Evolutionary conservation across 2,797 vertebrate species (phyloP).

Genomic region (Enteromius fasciolatus): DNA sequence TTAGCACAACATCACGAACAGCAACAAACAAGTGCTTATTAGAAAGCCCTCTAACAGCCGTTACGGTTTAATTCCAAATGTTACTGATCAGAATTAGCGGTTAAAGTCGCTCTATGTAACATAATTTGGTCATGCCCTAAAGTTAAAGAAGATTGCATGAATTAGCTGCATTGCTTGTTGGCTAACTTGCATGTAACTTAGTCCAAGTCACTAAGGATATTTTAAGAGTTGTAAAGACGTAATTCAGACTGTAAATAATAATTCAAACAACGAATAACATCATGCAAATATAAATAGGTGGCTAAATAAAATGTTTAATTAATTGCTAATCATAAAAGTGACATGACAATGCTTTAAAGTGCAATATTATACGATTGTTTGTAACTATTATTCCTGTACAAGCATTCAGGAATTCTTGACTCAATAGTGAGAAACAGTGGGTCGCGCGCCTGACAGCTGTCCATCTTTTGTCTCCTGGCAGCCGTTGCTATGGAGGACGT

Average conservation of each 20-base stretch:
- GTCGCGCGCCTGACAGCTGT: conserved; percentile 49
- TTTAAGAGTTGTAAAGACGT: not conserved
- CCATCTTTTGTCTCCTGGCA: conserved; percentile 14
- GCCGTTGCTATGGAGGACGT: conserved; percentile 89
- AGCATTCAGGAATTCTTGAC: not conserved
- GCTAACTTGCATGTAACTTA: conserved; percentile 2
- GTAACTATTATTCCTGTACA: not conserved
- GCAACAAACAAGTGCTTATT: not conserved
- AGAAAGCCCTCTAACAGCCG: not conserved
- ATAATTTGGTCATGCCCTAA: not conserved
- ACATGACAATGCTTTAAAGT: not conserved
- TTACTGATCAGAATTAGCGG: not conserved
- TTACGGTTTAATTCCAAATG: not conserved
- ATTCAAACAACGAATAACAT: not conserved
- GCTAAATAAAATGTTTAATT: not conserved
- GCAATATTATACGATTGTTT: not conserved
- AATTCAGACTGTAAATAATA: not conserved
- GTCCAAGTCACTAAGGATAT: not conserved
- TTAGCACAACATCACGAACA: conserved; percentile 43
- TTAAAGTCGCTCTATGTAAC: not conserved
- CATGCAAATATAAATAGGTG: not conserved
- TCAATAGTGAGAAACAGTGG: not conserved
- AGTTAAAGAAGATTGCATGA: not conserved
- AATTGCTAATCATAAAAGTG: not conserved
- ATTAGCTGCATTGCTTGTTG: not conserved